These are phyloP conservation scores for Drosophila austrosaltans DNA, from an alignment of 2,888 invertebrate species.

Conservation along the genomic window DNA sequence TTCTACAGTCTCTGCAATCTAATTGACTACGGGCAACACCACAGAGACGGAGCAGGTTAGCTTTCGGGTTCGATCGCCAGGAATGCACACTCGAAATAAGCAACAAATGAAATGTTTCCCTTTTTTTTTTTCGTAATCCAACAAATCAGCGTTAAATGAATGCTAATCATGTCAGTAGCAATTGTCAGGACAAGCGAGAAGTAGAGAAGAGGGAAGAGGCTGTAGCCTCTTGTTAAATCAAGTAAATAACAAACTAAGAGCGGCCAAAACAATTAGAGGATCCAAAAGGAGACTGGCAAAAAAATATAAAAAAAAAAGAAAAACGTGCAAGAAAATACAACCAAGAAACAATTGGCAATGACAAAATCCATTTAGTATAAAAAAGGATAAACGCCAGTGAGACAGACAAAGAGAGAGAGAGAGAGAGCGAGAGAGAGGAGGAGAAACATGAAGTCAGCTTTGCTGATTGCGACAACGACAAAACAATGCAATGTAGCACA, in stretches of 20 bases:
- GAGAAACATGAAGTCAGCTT: slow-evolving; percentile 5
- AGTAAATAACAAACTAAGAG: slow-evolving; percentile 60
- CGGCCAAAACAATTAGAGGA: slow-evolving; percentile 60
- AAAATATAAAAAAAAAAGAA: slow-evolving; percentile 14
- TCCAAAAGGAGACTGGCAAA: slow-evolving; percentile 21
- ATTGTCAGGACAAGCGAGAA: slow-evolving; percentile 3
- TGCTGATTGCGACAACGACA: slow-evolving; percentile 17
- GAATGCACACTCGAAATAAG: not conserved
- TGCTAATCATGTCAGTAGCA: slow-evolving; percentile 68
- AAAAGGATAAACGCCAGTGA: slow-evolving; percentile 35
- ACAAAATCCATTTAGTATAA: slow-evolving; percentile 49
- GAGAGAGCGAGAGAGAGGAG: not conserved
- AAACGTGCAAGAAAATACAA: slow-evolving; percentile 37
- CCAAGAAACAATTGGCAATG: slow-evolving; percentile 47
- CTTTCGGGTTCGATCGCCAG: not conserved
- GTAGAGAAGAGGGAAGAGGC: not conserved
- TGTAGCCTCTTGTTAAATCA: slow-evolving; percentile 47
- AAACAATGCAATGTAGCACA: slow-evolving; percentile 60
- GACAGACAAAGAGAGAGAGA: not conserved
- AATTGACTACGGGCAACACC: not conserved
- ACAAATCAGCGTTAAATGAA: slow-evolving; percentile 71
- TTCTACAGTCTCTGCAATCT: not conserved
- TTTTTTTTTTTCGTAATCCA: slow-evolving; percentile 32
- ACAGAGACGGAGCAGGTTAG: not conserved
- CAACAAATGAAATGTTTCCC: not conserved